Conservation (phyloP, 2,797 vertebrate genomes). For the Poeciliopsis paucimaculata region DNA sequence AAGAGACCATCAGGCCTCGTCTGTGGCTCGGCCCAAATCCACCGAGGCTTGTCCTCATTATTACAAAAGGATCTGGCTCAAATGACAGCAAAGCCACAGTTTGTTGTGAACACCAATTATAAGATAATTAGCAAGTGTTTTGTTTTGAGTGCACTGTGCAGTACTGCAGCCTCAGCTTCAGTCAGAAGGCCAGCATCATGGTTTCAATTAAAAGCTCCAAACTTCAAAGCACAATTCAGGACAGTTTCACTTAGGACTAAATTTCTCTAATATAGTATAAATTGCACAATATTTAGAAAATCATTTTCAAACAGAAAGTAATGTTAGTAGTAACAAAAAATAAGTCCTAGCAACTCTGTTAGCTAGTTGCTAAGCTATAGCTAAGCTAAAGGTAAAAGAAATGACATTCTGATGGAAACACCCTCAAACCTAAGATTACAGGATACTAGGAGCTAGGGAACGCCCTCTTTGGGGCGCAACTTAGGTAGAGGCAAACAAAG, state of each 20-base stretch:
- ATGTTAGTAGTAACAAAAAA: background rate
- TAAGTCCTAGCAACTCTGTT: background rate
- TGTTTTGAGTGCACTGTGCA: background rate
- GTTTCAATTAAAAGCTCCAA: background rate
- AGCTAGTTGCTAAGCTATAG: no score
- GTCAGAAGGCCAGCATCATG: background rate
- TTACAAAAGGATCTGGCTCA: constrained; percentile 20
- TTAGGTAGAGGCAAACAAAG: no score
- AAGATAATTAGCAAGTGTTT: constrained; percentile 10
- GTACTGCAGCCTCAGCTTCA: background rate
- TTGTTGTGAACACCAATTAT: constrained; percentile 25
- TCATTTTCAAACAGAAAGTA: background rate
- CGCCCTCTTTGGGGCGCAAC: no score
- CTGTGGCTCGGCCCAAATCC: constrained; percentile 31
- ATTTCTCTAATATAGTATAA: background rate
- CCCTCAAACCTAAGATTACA: no score
- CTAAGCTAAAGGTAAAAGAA: no score
- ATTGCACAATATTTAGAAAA: no score
- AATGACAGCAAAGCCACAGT: constrained; percentile 8
- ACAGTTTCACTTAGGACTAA: background rate
- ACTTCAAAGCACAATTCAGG: background rate
- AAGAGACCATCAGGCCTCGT: constrained; percentile 28
- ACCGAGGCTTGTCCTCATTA: constrained; percentile 32
- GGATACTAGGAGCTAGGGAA: no score
- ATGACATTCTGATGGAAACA: no score